Percentiles rank a stretch among this genome's conserved stretches.
phyloP scores from a whole-genome alignment of 2,797 vertebrate species.

The Aphelocoma californica region DNA sequence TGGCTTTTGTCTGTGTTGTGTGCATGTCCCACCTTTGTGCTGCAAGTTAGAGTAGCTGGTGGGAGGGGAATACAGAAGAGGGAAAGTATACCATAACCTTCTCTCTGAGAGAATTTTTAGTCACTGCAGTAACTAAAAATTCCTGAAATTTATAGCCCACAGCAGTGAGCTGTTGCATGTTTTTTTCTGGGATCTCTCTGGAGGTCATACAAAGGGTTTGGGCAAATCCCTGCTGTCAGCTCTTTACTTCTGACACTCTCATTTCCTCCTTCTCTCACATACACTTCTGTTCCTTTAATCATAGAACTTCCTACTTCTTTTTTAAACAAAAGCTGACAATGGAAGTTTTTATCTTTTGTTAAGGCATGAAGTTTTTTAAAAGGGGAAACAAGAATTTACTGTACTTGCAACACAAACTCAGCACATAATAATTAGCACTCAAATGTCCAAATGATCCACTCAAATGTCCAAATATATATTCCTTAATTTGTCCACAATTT shows the following conservation, averaged over 20 bases:
- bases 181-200: not conserved
- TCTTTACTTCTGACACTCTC: slow-evolving; percentile 55
- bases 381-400: slow-evolving; percentile 6
- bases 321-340: slow-evolving; percentile 68
- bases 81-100: not conserved
- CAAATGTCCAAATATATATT: not conserved
- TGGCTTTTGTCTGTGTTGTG: not conserved
- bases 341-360: slow-evolving; percentile 44
- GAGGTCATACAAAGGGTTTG: slow-evolving; percentile 19
- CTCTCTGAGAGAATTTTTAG: not conserved
- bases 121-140: not conserved
- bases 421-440: not conserved
- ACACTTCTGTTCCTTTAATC: slow-evolving; percentile 44
- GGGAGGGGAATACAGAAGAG: not conserved
- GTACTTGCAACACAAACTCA: not conserved
- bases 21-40: not conserved
- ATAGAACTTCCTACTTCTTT: slow-evolving; percentile 70
- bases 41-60: not conserved
- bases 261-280: slow-evolving; percentile 65
- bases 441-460: not conserved
- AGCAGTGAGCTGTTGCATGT: not conserved
- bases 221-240: slow-evolving; percentile 43
- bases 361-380: not conserved
- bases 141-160: not conserved
- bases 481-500: not conserved